Evolutionary conservation across 2,888 invertebrate species (phyloP).

Genomic region (Desoria tigrina): DNA sequence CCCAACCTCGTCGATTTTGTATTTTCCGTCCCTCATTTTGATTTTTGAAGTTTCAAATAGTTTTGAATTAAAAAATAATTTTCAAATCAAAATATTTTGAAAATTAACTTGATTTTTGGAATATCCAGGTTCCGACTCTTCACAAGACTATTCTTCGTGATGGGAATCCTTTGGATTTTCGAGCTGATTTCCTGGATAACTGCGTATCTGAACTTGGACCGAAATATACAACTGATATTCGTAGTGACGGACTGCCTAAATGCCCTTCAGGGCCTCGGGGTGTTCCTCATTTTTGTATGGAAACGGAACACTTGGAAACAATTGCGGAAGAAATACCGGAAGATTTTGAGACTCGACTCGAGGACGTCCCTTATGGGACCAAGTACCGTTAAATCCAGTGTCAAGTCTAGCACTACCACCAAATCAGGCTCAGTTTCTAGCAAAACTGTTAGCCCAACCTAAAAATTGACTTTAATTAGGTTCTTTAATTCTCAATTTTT

Average conservation of each 20-base stretch:
- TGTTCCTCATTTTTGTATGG: conserved; percentile 30
- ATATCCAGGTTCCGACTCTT: conserved; percentile 36
- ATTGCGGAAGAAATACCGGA: conserved; percentile 2
- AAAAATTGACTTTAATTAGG: no score
- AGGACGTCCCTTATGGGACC: conserved; percentile 20
- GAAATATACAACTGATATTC: conserved; percentile 27
- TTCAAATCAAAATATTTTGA: background rate
- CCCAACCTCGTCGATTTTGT: no score
- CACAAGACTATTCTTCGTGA: conserved; percentile 34
- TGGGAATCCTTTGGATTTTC: conserved; percentile 42
- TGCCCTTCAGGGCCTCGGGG: conserved; percentile 37
- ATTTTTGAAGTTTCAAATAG: no score
- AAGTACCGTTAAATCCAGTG: conserved; percentile 23
- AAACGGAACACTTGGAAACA: conserved; percentile 8
- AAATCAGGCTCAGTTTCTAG: conserved; percentile 15
- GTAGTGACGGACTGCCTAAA: conserved; percentile 41
- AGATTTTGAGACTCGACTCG: conserved; percentile 8
- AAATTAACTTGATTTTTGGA: background rate
- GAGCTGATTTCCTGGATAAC: conserved; percentile 36
- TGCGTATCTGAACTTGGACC: conserved; percentile 16
- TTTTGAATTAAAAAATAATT: background rate
- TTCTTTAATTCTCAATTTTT: no score
- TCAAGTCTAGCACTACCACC: conserved; percentile 34
- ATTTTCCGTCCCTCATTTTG: no score
- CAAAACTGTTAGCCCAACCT: background rate